Base-by-base conservation (phyloP, 2,888 invertebrate species). In the Patella ulyssiponensis region DNA sequence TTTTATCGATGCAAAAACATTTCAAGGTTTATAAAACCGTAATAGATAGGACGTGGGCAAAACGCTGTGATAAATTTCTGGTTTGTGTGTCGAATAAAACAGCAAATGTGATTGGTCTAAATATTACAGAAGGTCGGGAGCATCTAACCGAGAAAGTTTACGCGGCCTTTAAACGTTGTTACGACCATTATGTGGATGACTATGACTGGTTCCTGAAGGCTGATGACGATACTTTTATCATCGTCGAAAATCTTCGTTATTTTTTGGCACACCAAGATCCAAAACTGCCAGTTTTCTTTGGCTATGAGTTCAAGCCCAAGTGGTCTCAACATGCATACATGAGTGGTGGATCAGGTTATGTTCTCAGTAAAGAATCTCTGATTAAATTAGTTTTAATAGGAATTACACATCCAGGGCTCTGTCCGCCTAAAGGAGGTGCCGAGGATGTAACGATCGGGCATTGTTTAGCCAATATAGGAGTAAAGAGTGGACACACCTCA, bases 121-220 rank as follows among this genome's bases (percentile, higher is more conserved):
- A 96, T 1, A 96, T 98, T 0, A 91, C 93, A 2, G 99, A 99
- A 90, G 97, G 97, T 0, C 93, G 98, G 33, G 94, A 97, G 88
- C 94, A 95, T 89, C 93, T 99, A 23, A 98, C 98, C 98, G 97
- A 95, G 2, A 99, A 99, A 93, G 98, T 98, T 0, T 97, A 97
- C 92, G 96, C 95, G 86, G 97, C 97, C 0, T 97, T 97, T 91
- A 94, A 95, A 86, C 96, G 97, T 89, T 94, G 96, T 33, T 96
- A 97, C 89, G 93, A 96, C 84, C 93, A 97, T 77, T 87, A 98
- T 90, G 92, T 95, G 75, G 94, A 97, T 84, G 94, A 97, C 75
- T 96, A 96, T 3, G 98, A 98, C 92, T 98, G 98, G 97, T 98
- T 99, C 91, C 93, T 98, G 86, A 99, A 99, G 92, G 98, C 98